Percentiles rank a stretch among this genome's conserved stretches.
phyloP scores from a whole-genome alignment of 2,888 invertebrate genomes.

The Tiphia femorata region DNA sequence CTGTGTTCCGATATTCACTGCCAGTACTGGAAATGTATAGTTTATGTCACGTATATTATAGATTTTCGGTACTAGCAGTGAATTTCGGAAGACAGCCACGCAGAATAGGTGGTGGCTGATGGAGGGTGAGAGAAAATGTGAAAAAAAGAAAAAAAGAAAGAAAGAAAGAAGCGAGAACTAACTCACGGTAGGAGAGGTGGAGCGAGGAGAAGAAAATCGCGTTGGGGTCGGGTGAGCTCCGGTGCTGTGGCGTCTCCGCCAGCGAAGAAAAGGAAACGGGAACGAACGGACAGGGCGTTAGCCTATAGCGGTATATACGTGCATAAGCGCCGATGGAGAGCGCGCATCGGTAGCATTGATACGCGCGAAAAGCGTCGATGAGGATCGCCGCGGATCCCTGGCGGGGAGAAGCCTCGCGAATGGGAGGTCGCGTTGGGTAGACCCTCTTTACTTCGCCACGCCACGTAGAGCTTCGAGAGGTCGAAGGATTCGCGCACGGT shows the following conservation, averaged over 20 bases:
- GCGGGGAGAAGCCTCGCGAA: too few relatives aligned
- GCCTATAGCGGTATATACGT: conserved; percentile 58
- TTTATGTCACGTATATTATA: too few relatives aligned
- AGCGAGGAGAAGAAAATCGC: conserved; percentile 34
- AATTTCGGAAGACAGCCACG: too few relatives aligned
- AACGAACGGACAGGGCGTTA: conserved; percentile 59
- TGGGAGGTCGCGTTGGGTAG: too few relatives aligned
- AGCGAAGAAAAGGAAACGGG: conserved; percentile 57
- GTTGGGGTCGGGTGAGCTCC: conserved; percentile 11
- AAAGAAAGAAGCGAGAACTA: not conserved
- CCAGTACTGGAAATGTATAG: too few relatives aligned
- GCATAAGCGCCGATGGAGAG: conserved; percentile 40
- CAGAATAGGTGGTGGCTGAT: conserved; percentile 10
- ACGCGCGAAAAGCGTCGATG: conserved; percentile 1
- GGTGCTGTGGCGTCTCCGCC: too few relatives aligned
- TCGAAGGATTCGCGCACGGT: too few relatives aligned
- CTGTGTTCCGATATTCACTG: too few relatives aligned
- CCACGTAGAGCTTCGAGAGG: too few relatives aligned
- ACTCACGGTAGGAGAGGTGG: not conserved
- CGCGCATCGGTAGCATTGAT: conserved; percentile 53
- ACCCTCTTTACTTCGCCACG: too few relatives aligned
- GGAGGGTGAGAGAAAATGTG: not conserved
- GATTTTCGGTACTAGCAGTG: too few relatives aligned
- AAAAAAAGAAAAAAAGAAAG: not conserved
- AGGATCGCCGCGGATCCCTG: too few relatives aligned